Conservation (phyloP, 2,113 vertebrate genomes). For the Nyctibius bracteatus region DNA sequence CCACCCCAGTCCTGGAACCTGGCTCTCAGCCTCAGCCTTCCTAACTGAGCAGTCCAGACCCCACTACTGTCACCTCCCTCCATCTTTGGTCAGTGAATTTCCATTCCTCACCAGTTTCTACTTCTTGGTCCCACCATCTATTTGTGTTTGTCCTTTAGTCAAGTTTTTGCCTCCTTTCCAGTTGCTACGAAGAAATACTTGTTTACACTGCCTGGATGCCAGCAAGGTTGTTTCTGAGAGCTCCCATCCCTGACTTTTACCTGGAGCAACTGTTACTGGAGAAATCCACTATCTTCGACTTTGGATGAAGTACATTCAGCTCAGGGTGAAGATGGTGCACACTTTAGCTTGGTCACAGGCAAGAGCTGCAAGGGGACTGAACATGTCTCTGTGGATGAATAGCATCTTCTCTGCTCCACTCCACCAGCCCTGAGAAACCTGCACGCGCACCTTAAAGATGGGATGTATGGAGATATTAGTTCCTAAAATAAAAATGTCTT, state of each 20-base stretch:
- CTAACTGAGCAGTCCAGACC: neutral
- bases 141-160: neutral
- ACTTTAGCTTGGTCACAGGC: neutral
- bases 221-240: neutral
- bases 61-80: neutral
- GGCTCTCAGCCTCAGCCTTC: neutral
- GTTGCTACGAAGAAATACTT: neutral
- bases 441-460: neutral
- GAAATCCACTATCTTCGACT: neutral
- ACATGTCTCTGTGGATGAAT: fast-evolving
- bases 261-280: neutral
- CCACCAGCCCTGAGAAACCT: neutral
- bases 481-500: neutral
- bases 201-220: neutral
- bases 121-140: neutral
- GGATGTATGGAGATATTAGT: neutral
- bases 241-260: neutral
- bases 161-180: neutral
- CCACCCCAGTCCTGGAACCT: neutral
- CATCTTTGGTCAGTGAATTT: neutral
- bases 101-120: neutral
- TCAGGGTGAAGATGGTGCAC: neutral
- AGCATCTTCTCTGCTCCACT: neutral
- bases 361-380: neutral
- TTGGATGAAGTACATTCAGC: neutral